Percentiles rank a stretch among this genome's conserved stretches.
Evolutionary conservation across 2,888 invertebrate species (phyloP).

Genomic region (Leptothorax acervorum): DNA sequence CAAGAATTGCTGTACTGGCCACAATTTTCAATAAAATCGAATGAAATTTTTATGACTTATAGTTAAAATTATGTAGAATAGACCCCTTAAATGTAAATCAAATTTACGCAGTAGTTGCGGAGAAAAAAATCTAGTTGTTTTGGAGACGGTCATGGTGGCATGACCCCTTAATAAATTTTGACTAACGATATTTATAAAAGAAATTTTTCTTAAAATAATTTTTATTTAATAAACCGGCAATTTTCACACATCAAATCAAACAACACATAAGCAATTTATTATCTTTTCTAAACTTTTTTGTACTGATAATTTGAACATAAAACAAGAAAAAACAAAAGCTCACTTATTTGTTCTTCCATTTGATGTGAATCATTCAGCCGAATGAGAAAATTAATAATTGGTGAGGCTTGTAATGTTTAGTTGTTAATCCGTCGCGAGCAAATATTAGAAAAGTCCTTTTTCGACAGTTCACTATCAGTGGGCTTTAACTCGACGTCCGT

Average conservation of each 20-base stretch:
- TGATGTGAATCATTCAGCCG: neutral
- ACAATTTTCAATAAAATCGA: no score
- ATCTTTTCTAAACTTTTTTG: neutral
- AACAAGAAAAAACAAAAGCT: neutral
- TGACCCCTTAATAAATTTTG: no score
- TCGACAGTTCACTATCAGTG: constrained; percentile 93
- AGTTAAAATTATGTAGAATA: no score
- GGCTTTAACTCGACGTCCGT: constrained; percentile 95
- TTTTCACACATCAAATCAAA: neutral
- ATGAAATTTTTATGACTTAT: no score
- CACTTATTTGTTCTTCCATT: neutral
- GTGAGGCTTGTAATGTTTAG: neutral
- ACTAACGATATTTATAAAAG: neutral
- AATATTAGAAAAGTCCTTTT: constrained; percentile 31
- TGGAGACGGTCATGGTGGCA: no score
- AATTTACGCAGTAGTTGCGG: no score
- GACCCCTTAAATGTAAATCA: no score
- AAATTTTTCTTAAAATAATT: neutral
- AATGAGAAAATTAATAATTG: neutral
- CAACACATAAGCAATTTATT: neutral
- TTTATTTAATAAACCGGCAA: neutral
- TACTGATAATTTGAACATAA: neutral
- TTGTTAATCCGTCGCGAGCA: neutral
- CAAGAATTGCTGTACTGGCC: no score
- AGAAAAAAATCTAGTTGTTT: no score